Base-by-base conservation (phyloP, 2,888 invertebrate genomes). In the Ditula angustiorana region DNA sequence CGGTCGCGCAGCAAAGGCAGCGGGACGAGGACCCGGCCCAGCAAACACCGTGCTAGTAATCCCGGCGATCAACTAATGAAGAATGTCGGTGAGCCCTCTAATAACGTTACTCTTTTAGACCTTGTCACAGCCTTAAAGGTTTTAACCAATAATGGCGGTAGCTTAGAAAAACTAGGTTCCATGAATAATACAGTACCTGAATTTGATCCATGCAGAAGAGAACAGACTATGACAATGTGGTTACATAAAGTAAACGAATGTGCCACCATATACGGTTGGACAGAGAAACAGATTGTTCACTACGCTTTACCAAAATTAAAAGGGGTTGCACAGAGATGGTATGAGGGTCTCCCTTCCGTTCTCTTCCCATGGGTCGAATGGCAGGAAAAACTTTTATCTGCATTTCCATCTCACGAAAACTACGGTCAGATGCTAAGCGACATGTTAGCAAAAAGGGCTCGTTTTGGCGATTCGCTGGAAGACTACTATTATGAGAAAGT, bases 401-500 rank as follows among this genome's bases (percentile, higher is more conserved):
- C 69, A 3, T 70, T 70, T 50, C 69, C 71, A 2, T 56, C 63
- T 35, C 47, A 56, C 10, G 62, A 67, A 30, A 71, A 68, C 47
- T 71, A 71, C 33, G 71, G 65, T 1, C 53, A 63, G 11, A 41
- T 67, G 19, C 19, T 71, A 0, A 52, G 35, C 10, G 67, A 67
- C 0, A 69, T 69, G 68, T 30, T 69, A 0, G 41, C 53, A 37
- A 44, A 44, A 16, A 62, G 24, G 8, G 67, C 56, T 7, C 60
- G 52, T 10, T 67, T 63, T 57, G 61, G 57, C 2, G 68, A 69
- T 21, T 56, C 67, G 11, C 28, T 69, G 19, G 70, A 71, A 56
- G 67, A 74, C 5, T 74, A 74, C 46, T 74, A 60, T 56, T 71
- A 73, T 52, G 66, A 73, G 4, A 73, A 73, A 28, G 61, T 68